Base-by-base conservation (phyloP, 2,888 invertebrate species). In the Ernsta delagoae region DNA sequence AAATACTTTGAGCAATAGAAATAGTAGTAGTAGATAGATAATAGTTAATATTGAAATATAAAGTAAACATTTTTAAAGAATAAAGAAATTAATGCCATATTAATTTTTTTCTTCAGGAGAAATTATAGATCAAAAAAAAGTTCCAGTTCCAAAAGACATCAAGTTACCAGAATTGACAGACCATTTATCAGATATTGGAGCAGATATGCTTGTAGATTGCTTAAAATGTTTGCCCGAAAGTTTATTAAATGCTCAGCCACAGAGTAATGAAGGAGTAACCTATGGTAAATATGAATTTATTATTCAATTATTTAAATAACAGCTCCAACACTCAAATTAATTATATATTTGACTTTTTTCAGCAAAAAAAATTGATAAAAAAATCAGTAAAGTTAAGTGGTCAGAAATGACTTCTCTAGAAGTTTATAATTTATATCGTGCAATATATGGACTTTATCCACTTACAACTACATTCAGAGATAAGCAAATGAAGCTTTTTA, bases 331-430 rank as follows among this genome's bases (percentile, higher is more conserved):
- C 1, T 31, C 31, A 31, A 31, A 31, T 31, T 1, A 31, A 31
- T 31, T 31, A 31, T 31, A 31, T 31, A 3, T 31, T 2, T 31
- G 31, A 31, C 31, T 39, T 39, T 74, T 94, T 95, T 73, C 83
- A 97, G 97, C 98, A 53, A 97, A 96, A 71, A 97, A 96, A 94
- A 93, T 98, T 70, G 92, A 93, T 36, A 88, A 94, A 70, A 83
- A 85, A 66, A 92, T 96, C 75, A 94, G 96, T 59, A 87, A 94
- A 77, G 91, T 98, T 7, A 87, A 94, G 75, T 98, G 97, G 97
- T 79, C 92, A 1, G 84, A 90, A 61, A 95, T 96, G 94, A 91
- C 89, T 36, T 95, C 97, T 0, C 76, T 76, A 48, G 88, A 96
- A 79, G 89, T 98, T 9, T 97, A 96, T 80, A 95, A 97, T 81